These are phyloP conservation scores for Hipposideros larvatus DNA, from an alignment of 2,797 vertebrate species.

Conservation along the genomic window DNA sequence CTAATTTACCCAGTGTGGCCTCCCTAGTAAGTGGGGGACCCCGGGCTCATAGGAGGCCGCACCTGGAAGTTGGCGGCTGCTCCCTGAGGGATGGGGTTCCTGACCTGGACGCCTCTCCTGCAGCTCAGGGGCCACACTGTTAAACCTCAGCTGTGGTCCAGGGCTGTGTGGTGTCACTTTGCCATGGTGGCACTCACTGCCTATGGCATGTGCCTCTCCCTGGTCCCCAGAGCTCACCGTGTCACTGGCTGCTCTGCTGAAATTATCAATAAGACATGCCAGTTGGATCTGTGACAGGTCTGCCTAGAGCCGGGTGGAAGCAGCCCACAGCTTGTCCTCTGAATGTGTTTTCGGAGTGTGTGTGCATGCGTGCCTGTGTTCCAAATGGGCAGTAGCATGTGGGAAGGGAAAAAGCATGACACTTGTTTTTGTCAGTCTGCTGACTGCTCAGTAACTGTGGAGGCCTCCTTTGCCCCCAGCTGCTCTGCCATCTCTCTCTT, in stretches of 20 bases:
- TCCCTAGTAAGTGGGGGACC: neutral
- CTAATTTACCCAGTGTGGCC: fast-evolving
- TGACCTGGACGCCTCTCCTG: neutral
- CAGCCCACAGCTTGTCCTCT: neutral
- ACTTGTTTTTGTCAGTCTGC: constrained; percentile 44
- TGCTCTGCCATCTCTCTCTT: constrained; percentile 67
- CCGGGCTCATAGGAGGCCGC: neutral
- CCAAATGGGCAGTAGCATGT: neutral
- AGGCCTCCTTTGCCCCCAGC: constrained; percentile 45
- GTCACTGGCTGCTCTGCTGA: neutral
- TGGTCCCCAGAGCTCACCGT: neutral
- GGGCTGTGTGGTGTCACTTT: neutral
- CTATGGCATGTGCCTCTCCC: neutral
- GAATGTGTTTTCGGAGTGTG: neutral
- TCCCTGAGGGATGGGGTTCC: neutral
- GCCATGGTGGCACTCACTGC: neutral
- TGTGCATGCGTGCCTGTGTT: neutral
- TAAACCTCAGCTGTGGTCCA: neutral
- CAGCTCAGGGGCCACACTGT: neutral
- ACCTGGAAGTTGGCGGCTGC: neutral
- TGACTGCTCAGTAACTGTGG: constrained; percentile 62
- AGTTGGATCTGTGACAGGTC: constrained; percentile 4
- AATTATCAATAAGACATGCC: neutral
- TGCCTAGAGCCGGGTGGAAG: neutral
- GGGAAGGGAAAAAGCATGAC: neutral